phyloP scores from a whole-genome alignment of 2,797 vertebrate genomes.

The Trematomus bernacchii region DNA sequence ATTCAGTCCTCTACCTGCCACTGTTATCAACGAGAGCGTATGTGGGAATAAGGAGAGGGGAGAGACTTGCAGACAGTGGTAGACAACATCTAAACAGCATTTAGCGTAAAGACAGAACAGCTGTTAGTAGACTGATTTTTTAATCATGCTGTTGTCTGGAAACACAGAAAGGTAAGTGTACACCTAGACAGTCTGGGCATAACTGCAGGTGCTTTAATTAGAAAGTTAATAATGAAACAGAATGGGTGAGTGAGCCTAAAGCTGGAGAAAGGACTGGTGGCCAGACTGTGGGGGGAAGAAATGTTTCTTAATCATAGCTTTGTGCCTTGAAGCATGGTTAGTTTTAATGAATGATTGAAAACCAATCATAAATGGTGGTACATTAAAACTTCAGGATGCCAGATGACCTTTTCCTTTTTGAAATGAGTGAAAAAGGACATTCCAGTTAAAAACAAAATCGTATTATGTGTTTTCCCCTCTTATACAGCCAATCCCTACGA shows the following conservation, averaged over 20 bases:
- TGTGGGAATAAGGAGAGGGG: background rate
- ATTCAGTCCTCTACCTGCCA: conserved; percentile 19
- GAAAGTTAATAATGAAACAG: conserved; percentile 78
- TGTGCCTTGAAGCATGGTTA: conserved; percentile 82
- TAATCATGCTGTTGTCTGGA: conserved; percentile 36
- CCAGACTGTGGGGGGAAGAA: conserved; percentile 59
- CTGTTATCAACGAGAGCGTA: conserved; percentile 21
- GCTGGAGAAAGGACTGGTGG: conserved; percentile 61
- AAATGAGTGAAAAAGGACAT: conserved; percentile 78
- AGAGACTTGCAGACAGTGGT: conserved; percentile 18
- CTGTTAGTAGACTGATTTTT: conserved; percentile 23
- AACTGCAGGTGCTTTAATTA: conserved; percentile 80
- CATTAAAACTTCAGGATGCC: conserved; percentile 78
- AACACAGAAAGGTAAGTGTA: conserved; percentile 44
- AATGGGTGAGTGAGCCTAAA: conserved; percentile 57
- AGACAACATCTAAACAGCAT: conserved; percentile 35
- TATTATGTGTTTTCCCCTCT: conserved; percentile 31
- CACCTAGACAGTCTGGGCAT: conserved; percentile 29
- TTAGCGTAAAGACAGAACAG: conserved; percentile 21
- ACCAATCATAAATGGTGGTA: conserved; percentile 83
- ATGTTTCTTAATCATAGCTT: conserved; percentile 84
- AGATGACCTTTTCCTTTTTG: conserved; percentile 81
- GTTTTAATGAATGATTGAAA: conserved; percentile 88
- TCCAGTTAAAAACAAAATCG: conserved; percentile 6
- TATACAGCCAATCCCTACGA: conserved; percentile 54